Evolutionary conservation across 1,140 invertebrate genomes (phyloP).

Genomic region (Penaeus japonicus): DNA sequence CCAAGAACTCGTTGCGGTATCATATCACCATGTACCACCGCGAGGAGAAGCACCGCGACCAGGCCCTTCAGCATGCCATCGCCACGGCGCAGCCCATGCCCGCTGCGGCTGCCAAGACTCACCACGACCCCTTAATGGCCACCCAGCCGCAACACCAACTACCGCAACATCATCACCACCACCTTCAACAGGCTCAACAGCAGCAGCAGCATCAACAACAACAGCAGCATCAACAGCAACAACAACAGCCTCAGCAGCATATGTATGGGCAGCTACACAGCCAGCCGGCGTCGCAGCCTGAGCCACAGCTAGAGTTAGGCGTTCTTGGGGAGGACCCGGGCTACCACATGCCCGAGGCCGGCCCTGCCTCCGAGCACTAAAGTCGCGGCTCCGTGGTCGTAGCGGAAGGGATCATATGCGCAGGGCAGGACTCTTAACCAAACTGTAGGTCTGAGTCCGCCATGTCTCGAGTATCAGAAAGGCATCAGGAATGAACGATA

Average conservation of each 20-base stretch:
- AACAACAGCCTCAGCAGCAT: neutral
- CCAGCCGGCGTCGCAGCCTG: neutral
- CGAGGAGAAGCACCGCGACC: conserved; percentile 67
- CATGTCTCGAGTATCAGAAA: too few species aligned
- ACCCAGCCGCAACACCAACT: neutral
- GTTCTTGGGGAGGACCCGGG: neutral
- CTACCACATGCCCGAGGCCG: neutral
- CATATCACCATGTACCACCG: conserved; percentile 86
- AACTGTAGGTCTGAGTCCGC: too few species aligned
- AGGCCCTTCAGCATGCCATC: conserved; percentile 47
- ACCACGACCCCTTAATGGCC: neutral
- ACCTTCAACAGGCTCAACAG: conserved; percentile 8
- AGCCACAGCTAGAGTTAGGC: neutral
- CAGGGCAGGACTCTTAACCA: too few species aligned
- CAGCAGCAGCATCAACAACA: conserved; percentile 14
- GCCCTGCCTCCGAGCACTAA: neutral
- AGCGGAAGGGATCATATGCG: too few species aligned
- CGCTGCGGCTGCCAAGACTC: neutral
- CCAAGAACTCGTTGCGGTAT: conserved; percentile 87
- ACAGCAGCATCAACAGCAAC: neutral
- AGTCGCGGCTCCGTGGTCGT: too few species aligned
- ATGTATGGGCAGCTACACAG: neutral
- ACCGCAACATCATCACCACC: neutral
- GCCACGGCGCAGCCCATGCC: conserved; percentile 43
- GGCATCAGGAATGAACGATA: too few species aligned